Conservation (phyloP, 2,113 vertebrate genomes). For the Eira barbara region DNA sequence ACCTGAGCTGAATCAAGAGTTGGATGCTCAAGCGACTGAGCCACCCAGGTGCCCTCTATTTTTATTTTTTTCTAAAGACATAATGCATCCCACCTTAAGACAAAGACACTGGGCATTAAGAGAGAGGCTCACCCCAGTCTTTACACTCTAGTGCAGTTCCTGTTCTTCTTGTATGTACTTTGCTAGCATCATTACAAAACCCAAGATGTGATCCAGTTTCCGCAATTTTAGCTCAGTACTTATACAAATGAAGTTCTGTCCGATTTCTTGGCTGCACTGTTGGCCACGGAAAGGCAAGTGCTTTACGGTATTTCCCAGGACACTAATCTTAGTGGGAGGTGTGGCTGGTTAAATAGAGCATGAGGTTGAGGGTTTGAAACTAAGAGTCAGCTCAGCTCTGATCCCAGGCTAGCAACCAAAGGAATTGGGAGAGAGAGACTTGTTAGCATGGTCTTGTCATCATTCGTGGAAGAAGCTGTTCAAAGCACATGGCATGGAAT, state of each 20-base stretch:
- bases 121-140: conserved; percentile 85
- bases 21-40: neutral
- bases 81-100: conserved; percentile 82
- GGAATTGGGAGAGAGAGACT: neutral
- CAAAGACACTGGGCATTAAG: conserved; percentile 85
- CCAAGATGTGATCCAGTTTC: conserved; percentile 67
- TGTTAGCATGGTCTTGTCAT: neutral
- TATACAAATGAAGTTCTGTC: neutral
- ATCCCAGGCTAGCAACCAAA: neutral
- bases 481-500: neutral
- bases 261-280: neutral
- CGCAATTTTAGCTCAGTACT: conserved; percentile 81
- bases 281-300: neutral
- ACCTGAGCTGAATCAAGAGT: neutral
- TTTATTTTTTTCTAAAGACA: neutral
- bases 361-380: neutral
- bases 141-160: conserved; percentile 73
- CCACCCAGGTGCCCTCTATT: neutral
- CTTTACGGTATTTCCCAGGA: neutral
- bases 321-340: neutral
- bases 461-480: neutral
- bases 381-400: neutral
- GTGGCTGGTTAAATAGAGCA: neutral
- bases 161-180: conserved; percentile 83
- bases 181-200: conserved; percentile 82